Evolutionary conservation across 2,888 invertebrate genomes (phyloP), one percentile per base, ranked within the genome.

Genomic region (Aphrophora alni): DNA sequence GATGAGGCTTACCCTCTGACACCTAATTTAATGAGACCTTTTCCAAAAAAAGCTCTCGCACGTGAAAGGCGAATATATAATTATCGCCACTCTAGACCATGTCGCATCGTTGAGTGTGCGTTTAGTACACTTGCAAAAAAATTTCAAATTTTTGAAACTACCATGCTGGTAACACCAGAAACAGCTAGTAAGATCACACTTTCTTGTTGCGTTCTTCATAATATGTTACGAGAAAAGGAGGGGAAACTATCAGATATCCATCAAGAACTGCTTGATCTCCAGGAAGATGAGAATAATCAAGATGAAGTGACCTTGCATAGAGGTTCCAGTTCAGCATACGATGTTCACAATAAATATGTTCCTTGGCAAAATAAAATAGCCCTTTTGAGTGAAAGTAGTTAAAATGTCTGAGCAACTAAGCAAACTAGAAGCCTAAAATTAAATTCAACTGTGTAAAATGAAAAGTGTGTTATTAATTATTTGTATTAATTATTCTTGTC

Each of bases 151-250:
- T 59, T 77, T 21, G 77, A 77, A 24, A 25, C 38, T 27, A 17
- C 69, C 24, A 77, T 77, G 77, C 69, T 77, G 21, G 77, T 77
- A 26, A 59, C 59, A 38, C 77, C 77, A 78, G 75, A 77, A 59
- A 70, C 74, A 12, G 28, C 77, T 72, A 78, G 77, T 77, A 12
- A 77, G 71, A 81, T 80, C 25, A 68, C 70, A 28, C 51, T 81
- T 38, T 59, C 75, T 14, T 77, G 77, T n/a, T 77, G 77, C 68
- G 77, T 76, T 24, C 75, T 78, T 59, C 78, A 81, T 77, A 78
- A 78, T 69, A 77, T 78, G 51, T 68, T 81, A 68, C 77, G 81
- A 74, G 77, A 81, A 33, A 81, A 74, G n/a, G 77, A 81, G 77
- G 81, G 78, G 73, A 81, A 69, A 69, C 44, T 81, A 21, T n/a